These are phyloP conservation scores for Oikopleura dioica DNA, from an alignment of 23 tunicate species.

Conservation along the genomic window DNA sequence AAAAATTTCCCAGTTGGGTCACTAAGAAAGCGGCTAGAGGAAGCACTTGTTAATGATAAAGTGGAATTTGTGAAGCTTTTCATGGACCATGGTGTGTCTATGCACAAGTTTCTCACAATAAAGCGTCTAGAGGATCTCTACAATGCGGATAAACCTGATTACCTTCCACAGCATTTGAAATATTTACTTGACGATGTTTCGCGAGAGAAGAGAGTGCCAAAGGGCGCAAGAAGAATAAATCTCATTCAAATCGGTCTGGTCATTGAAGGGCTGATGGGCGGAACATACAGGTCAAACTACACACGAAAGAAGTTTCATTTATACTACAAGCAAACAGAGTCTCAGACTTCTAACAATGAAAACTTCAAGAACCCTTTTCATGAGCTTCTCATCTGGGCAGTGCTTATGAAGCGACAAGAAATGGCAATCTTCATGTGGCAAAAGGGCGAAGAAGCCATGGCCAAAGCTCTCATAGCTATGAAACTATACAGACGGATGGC, in stretches of 20 bases:
- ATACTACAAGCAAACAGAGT: conserved; percentile 25
- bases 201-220: conserved; percentile 14
- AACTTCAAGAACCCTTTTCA: conserved; percentile 62
- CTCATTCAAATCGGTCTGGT: conserved; percentile 80
- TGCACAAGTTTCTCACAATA: conserved; percentile 90
- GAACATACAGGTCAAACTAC: conserved; percentile 62
- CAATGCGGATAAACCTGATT: conserved; percentile 21
- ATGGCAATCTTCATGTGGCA: conserved; percentile 99
- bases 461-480: conserved; percentile 84
- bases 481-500: conserved; percentile 81
- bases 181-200: conserved; percentile 56
- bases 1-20: conserved; percentile 29
- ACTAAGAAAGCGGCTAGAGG: conserved; percentile 76
- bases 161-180: conserved; percentile 10
- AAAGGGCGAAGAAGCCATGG: conserved; percentile 97
- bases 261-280: conserved; percentile 70
- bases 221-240: conserved; percentile 26
- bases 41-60: conserved; percentile 54
- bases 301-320: conserved; percentile 60
- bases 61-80: conserved; percentile 84
- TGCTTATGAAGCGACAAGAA: conserved; percentile 69
- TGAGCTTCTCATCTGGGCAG: conserved; percentile 91
- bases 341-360: conserved; percentile 11
- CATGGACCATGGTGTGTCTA: conserved; percentile 97
- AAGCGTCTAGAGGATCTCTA: conserved; percentile 74